Evolutionary conservation across 2,888 invertebrate species (phyloP), one percentile per base, ranked within the genome.

Genomic region (Sceliomorpha sp.): DNA sequence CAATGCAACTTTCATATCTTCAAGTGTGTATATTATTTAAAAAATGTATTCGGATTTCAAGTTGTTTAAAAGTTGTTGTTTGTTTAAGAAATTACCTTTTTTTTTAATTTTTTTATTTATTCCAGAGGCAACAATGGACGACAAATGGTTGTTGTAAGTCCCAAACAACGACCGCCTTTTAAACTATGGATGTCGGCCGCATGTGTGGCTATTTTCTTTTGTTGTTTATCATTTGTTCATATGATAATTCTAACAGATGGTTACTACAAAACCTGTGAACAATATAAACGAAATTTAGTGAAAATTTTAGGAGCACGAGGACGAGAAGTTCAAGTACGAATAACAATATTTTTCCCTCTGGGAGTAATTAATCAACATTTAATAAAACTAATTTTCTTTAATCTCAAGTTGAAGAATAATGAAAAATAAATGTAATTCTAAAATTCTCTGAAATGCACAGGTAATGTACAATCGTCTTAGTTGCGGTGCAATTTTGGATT

Each of bases 401-500:
- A 24, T 5, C 24, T 24, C n/a, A n/a, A 15, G 8, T 20, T 20
- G 32, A 5, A 20, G 20, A 20, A 20, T 20, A 20, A 20, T 20
- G 20, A n/a, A n/a, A n/a, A n/a, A n/a, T n/a, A n/a, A n/a, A n/a
- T n/a, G n/a, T n/a, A n/a, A n/a, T n/a, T 3, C 10, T 40, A 15
- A 39, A n/a, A 20, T 17, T 15, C 24, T 20, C 8, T 2, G 17
- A 14, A 13, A 53, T 60, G 55, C 27, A 47, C 66, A 88, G 83
- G 82, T 83, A 40, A 91, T 94, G 70, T 91, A 92, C 78, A 90
- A 91, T 62, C 91, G 95, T 7, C 88, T 96, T 1, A 89, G 91
- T 0, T 96, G 96, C 82, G 92, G 92, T 59, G 92, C 94, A 0
- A 91, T 95, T 44, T 93, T 92, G 75, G 96, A 96, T 88, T 95